phyloP scores from a whole-genome alignment of 2,113 vertebrate species.

The Vicugna pacos region DNA sequence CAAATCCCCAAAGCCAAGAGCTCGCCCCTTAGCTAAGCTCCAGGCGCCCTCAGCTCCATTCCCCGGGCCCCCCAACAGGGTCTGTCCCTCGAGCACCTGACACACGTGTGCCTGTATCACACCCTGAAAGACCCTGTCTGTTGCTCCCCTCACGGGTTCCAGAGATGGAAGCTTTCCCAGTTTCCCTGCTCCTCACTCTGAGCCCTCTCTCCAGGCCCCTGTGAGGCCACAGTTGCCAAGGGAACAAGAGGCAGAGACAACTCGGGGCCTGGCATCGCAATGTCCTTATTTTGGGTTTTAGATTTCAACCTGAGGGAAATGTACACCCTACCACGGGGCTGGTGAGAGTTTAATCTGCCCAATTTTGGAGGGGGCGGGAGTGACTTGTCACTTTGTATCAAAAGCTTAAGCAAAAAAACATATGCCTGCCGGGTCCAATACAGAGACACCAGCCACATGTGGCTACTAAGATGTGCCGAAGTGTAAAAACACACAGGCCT shows the following conservation, averaged over 20 bases:
- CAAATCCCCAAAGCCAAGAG: not conserved
- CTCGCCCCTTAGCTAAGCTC: not conserved
- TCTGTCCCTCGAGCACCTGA: fast-evolving
- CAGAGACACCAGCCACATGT: not conserved
- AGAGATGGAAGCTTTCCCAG: fast-evolving
- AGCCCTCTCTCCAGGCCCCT: not conserved
- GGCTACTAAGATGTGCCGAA: not conserved
- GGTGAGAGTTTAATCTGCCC: not conserved
- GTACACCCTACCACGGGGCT: not conserved
- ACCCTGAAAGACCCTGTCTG: not conserved
- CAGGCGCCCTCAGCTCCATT: fast-evolving
- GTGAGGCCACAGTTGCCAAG: not conserved
- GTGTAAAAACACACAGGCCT: too few species aligned
- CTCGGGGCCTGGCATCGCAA: not conserved
- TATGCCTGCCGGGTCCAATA: fast-evolving
- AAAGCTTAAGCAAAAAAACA: not conserved
- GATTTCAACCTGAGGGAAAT: slow-evolving; percentile 5
- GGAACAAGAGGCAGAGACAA: slow-evolving; percentile 41
- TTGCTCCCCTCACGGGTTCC: not conserved
- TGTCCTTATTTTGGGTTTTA: not conserved
- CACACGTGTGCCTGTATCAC: fast-evolving
- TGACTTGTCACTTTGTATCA: not conserved
- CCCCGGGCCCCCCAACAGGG: fast-evolving
- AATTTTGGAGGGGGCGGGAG: fast-evolving
- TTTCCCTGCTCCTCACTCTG: not conserved